A percentile compares a stretch with the other conserved stretches of the same genome.
Evolutionary conservation across 1,140 invertebrate species (phyloP).

Genomic region (Nasonia giraulti): DNA sequence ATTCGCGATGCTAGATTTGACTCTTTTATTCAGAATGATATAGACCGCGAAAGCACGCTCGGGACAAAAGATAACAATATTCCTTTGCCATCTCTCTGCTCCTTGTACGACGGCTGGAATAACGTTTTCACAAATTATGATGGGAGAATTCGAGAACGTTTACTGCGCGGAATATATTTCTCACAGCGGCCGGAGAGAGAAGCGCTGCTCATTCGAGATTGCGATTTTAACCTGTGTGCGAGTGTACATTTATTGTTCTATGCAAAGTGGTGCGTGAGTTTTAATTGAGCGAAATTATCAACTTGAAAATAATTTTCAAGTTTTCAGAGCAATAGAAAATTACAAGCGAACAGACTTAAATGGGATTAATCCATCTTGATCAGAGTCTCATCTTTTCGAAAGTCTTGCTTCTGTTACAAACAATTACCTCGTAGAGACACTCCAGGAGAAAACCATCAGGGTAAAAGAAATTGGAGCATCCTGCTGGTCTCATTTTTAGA

Average conservation of each 20-base stretch:
- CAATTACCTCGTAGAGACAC: not conserved
- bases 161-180: not conserved
- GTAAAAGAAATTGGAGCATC: not conserved
- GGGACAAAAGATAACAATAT: conserved; percentile 24
- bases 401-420: no score
- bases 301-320: no score
- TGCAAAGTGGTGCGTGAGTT: no score
- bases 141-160: conserved; percentile 48
- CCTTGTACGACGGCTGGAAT: conserved; percentile 9
- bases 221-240: not conserved
- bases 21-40: conserved; percentile 11
- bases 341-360: no score
- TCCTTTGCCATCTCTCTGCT: not conserved
- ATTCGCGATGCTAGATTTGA: not conserved
- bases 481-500: not conserved
- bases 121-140: conserved; percentile 52
- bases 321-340: no score
- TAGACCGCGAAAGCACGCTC: not conserved
- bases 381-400: no score
- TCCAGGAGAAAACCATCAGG: not conserved
- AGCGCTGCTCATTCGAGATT: not conserved
- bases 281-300: no score
- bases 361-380: no score
- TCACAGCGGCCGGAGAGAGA: not conserved
- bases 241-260: no score